Conservation (phyloP, 1,140 invertebrate genomes). For the Asobara japonica region DNA sequence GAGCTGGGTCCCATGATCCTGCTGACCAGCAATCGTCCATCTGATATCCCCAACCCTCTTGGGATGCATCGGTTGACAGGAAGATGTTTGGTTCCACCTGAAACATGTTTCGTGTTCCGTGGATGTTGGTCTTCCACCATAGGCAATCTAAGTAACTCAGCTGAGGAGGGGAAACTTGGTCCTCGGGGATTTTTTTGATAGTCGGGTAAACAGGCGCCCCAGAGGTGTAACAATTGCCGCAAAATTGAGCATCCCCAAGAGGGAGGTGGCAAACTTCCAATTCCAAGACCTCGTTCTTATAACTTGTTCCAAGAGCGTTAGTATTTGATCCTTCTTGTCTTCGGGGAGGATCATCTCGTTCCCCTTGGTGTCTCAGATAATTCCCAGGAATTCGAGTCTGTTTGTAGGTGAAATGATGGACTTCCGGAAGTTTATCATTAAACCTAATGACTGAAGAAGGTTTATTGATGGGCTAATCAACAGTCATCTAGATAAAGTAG, state of each 20-base stretch:
- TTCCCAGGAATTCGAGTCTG: conserved; percentile 25
- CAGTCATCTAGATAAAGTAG: conserved; percentile 35
- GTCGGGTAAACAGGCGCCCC: conserved; percentile 37
- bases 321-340: conserved; percentile 16
- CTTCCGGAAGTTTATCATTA: conserved; percentile 24
- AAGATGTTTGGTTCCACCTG: neutral
- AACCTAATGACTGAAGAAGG: conserved; percentile 1
- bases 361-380: conserved; percentile 18
- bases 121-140: neutral
- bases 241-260: conserved; percentile 27
- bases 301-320: neutral
- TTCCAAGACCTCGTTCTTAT: neutral
- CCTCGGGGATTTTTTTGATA: neutral
- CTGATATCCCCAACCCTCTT: conserved; percentile 44
- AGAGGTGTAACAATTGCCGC: conserved; percentile 21
- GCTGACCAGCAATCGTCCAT: conserved; percentile 33
- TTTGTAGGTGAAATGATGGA: conserved; percentile 9
- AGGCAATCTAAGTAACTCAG: neutral
- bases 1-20: conserved; percentile 36
- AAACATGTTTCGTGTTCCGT: neutral
- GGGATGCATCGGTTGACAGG: conserved; percentile 46
- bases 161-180: neutral
- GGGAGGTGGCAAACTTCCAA: neutral
- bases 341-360: conserved; percentile 23
- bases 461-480: conserved; percentile 23